Conservation (phyloP, 2,797 vertebrate genomes). For the Crenuchus spilurus region DNA sequence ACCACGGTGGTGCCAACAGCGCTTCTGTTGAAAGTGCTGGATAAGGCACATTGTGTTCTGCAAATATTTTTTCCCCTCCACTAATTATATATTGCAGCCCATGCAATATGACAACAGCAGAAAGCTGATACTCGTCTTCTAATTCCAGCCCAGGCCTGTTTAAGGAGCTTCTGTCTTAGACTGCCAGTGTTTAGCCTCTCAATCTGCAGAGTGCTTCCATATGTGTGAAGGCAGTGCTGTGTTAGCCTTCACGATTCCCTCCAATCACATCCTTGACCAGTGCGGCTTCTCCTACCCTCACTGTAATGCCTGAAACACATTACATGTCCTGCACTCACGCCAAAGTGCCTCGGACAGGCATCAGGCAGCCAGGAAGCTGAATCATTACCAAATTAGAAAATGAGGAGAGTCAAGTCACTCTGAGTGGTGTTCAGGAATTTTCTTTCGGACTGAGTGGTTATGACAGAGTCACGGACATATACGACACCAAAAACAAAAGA, state of each 20-base stretch:
- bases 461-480: constrained; percentile 46
- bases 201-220: constrained; percentile 58
- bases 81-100: constrained; percentile 47
- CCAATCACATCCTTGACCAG: constrained; percentile 49
- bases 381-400: constrained; percentile 53
- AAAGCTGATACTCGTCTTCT: constrained; percentile 58
- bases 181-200: constrained; percentile 47
- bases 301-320: constrained; percentile 40
- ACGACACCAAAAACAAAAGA: constrained; percentile 31
- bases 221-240: constrained; percentile 50
- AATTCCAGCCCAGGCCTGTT: constrained; percentile 65
- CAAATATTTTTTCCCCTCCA: constrained; percentile 34
- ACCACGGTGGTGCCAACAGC: not conserved
- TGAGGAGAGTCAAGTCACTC: constrained; percentile 47
- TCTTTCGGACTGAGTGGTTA: constrained; percentile 36
- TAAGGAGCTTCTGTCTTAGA: constrained; percentile 55
- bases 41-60: constrained; percentile 14
- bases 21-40: constrained; percentile 11
- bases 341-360: constrained; percentile 50
- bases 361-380: constrained; percentile 47
- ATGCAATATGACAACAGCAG: constrained; percentile 50
- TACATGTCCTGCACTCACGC: constrained; percentile 35
- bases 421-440: constrained; percentile 43
- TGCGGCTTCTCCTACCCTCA: constrained; percentile 41
- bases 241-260: constrained; percentile 44